Evolutionary conservation across 2,113 vertebrate genomes (phyloP).

Genomic region (Coryphaenoides rupestris): DNA sequence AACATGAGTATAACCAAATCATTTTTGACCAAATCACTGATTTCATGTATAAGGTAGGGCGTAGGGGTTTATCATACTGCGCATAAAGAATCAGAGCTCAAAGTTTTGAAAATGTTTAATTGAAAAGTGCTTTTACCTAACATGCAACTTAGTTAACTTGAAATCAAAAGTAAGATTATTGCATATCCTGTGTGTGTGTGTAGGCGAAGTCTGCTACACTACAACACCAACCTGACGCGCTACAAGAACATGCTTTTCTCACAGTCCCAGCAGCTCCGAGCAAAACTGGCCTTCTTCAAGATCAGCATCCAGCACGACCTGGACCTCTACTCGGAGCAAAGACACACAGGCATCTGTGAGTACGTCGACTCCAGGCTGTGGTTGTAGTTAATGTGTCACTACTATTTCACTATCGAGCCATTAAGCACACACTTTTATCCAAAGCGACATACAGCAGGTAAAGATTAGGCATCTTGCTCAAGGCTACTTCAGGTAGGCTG

Average conservation of each 20-base stretch:
- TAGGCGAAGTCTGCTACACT: slow-evolving; percentile 94
- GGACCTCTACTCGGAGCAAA: slow-evolving; percentile 91
- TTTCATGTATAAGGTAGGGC: too few relatives aligned
- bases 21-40: too few relatives aligned
- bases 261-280: slow-evolving; percentile 91
- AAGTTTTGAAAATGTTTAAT: too few relatives aligned
- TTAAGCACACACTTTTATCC: neutral
- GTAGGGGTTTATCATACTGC: too few relatives aligned
- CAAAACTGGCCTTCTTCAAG: slow-evolving; percentile 93
- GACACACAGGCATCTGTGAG: slow-evolving; percentile 91
- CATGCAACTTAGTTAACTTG: neutral
- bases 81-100: too few relatives aligned
- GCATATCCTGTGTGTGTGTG: slow-evolving; percentile 6
- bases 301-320: slow-evolving; percentile 92
- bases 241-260: slow-evolving; percentile 96
- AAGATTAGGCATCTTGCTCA: too few relatives aligned
- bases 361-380: slow-evolving; percentile 25
- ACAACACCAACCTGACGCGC: slow-evolving; percentile 92
- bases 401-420: too few relatives aligned
- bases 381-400: too few relatives aligned
- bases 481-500: too few relatives aligned
- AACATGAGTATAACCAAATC: too few relatives aligned
- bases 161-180: neutral
- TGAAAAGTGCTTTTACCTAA: too few relatives aligned
- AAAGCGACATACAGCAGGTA: neutral